A percentile compares a stretch with the other conserved stretches of the same genome.
phyloP scores from a whole-genome alignment of 2,797 vertebrate species.

The Pipistrellus pygmaeus region DNA sequence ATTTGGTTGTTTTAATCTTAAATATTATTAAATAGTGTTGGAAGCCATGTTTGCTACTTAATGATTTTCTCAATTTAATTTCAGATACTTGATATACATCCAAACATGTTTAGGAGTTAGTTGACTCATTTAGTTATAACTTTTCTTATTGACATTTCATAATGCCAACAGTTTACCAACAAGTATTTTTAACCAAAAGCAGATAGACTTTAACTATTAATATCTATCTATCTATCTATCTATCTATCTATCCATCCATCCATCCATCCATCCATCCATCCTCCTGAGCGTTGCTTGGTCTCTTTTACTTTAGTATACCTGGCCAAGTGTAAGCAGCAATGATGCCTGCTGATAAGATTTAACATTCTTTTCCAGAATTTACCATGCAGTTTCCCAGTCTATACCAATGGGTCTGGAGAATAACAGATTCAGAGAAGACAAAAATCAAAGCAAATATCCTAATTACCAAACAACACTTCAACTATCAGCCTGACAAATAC shows the following conservation, averaged over 20 bases:
- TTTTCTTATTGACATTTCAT: conserved; percentile 47
- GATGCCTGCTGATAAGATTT: conserved; percentile 84
- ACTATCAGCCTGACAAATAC: not conserved
- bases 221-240: not conserved
- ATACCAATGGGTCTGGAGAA: not conserved
- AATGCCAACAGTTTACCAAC: conserved; percentile 7
- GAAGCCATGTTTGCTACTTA: conserved; percentile 16
- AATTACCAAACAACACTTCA: not conserved
- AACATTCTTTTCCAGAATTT: conserved; percentile 28
- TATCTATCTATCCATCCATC: too few relatives aligned
- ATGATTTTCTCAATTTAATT: conserved; percentile 57
- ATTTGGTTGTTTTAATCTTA: conserved; percentile 49
- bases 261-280: not conserved
- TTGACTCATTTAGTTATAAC: conserved; percentile 26
- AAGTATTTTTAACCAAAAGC: not conserved
- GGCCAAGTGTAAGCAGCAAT: conserved; percentile 69
- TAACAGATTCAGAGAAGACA: conserved; percentile 6
- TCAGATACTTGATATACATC: conserved; percentile 17
- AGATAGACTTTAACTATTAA: not conserved
- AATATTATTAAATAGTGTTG: conserved; percentile 36
- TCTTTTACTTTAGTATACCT: not conserved
- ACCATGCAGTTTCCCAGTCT: not conserved
- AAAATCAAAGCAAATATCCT: conserved; percentile 24
- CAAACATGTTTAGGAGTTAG: conserved; percentile 31
- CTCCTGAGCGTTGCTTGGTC: not conserved